phyloP scores from a whole-genome alignment of 2,797 vertebrate genomes.

The Morelia viridis region DNA sequence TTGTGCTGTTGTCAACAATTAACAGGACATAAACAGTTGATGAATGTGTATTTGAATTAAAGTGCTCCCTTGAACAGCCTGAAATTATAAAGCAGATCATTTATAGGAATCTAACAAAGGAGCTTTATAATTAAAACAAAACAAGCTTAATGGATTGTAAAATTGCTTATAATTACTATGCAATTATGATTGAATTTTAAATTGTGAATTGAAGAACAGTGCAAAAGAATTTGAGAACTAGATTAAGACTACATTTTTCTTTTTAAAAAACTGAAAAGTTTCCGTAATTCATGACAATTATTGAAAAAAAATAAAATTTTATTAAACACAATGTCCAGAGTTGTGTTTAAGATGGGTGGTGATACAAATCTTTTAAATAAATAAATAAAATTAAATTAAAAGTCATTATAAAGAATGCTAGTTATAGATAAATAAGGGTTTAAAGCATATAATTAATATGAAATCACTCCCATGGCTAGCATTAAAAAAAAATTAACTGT shows the following conservation, averaged over 20 bases:
- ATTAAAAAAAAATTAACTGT: background rate
- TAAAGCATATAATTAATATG: background rate
- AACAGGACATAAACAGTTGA: conserved; percentile 85
- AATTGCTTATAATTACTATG: conserved; percentile 85
- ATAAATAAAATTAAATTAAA: background rate
- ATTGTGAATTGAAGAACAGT: conserved; percentile 66
- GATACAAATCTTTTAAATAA: background rate
- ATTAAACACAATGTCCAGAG: background rate
- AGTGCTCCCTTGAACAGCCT: conserved; percentile 80
- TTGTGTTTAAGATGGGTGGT: background rate
- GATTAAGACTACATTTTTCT: conserved; percentile 32
- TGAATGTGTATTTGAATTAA: conserved; percentile 83
- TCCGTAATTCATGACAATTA: background rate
- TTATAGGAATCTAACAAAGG: conserved; percentile 83
- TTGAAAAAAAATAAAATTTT: background rate
- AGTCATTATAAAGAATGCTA: background rate
- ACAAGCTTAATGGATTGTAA: conserved; percentile 86
- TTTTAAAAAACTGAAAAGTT: background rate
- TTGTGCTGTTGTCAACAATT: conserved; percentile 87
- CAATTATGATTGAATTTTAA: conserved; percentile 79
- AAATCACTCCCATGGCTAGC: background rate
- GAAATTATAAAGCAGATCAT: conserved; percentile 84
- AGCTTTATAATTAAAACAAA: conserved; percentile 92
- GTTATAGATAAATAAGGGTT: background rate
- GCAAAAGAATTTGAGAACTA: conserved; percentile 58